A percentile compares a stretch with the other conserved stretches of the same genome.
Evolutionary conservation across 2,888 invertebrate genomes (phyloP).

Genomic region (Rugalucina vietnamica): DNA sequence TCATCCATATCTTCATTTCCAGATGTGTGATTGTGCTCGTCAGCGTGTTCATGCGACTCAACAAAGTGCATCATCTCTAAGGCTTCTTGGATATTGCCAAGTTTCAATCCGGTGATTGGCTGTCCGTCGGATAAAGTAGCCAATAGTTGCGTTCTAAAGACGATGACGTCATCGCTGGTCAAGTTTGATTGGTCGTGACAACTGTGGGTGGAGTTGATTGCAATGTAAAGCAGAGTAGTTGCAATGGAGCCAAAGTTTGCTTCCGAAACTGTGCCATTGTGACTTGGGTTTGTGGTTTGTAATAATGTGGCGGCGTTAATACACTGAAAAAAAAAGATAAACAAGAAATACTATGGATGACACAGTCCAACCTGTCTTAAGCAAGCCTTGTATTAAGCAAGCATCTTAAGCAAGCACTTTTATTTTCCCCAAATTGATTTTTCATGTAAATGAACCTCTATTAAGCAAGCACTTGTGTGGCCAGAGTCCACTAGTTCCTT

Average conservation of each 20-base stretch:
- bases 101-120: neutral
- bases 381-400: too few species aligned
- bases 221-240: neutral
- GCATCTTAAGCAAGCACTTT: too few species aligned
- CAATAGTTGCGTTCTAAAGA: neutral
- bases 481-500: too few species aligned
- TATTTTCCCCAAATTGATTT: too few species aligned
- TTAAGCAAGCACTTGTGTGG: too few species aligned
- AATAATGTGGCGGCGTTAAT: neutral
- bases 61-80: neutral
- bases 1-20: neutral
- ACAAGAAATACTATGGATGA: neutral
- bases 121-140: neutral
- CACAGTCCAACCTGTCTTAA: too few species aligned
- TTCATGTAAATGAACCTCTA: too few species aligned
- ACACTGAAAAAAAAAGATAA: neutral
- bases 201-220: neutral
- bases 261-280: neutral
- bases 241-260: neutral
- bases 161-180: neutral
- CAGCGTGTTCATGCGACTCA: neutral
- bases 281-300: neutral
- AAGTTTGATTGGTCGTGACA: neutral
- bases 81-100: neutral
- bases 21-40: neutral